Conservation (phyloP, 2,888 invertebrate genomes). For the Temnothorax rugatulus region DNA sequence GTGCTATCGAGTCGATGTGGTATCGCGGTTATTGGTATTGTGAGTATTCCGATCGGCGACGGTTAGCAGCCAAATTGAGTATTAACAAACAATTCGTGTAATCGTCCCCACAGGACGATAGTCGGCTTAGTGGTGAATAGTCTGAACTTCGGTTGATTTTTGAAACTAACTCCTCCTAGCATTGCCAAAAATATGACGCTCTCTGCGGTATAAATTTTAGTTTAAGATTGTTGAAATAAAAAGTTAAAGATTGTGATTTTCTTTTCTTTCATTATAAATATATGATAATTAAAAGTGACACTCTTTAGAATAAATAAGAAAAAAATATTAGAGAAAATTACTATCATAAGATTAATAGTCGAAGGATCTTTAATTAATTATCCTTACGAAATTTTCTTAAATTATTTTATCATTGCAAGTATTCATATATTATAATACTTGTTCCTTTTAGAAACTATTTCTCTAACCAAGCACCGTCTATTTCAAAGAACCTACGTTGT, state of each 20-base stretch:
- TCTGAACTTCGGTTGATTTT: constrained; percentile 27
- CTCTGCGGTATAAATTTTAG: background rate
- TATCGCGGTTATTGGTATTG: constrained; percentile 67
- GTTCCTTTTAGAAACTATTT: background rate
- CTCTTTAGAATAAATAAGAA: background rate
- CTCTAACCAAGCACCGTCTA: background rate
- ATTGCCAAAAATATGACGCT: background rate
- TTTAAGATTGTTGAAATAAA: background rate
- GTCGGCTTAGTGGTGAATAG: constrained; percentile 44
- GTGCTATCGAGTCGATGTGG: constrained; percentile 58
- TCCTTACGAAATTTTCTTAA: background rate
- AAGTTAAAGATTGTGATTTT: background rate
- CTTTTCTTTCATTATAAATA: background rate
- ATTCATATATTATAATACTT: background rate
- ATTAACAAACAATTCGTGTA: constrained; percentile 69
- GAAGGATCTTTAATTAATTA: background rate
- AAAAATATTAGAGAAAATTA: background rate
- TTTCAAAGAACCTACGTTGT: background rate
- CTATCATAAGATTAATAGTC: background rate
- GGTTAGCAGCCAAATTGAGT: constrained; percentile 61
- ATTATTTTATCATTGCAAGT: background rate
- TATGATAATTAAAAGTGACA: background rate
- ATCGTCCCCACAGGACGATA: constrained; percentile 26
- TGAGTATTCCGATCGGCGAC: constrained; percentile 57
- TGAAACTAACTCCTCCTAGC: background rate